phyloP scores from a whole-genome alignment of 1,140 invertebrate species.

The Melanaphis sacchari region DNA sequence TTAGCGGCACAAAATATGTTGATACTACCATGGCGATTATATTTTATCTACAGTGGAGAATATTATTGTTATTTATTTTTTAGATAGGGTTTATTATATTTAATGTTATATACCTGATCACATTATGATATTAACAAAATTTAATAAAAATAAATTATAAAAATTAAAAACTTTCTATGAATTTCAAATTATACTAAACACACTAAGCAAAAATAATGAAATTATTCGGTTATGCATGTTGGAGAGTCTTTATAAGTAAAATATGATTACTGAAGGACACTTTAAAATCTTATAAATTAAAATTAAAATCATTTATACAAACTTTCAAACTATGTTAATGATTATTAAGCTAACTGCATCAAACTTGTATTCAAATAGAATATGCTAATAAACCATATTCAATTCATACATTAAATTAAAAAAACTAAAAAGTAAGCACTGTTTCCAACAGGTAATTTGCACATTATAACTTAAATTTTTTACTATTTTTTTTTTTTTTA shows the following conservation, averaged over 20 bases:
- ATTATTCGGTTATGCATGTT: not conserved
- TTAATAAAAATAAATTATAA: not conserved
- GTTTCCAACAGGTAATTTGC: no score
- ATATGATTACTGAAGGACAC: not conserved
- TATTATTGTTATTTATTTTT: no score
- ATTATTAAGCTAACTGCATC: not conserved
- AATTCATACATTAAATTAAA: not conserved
- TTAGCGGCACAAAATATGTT: not conserved
- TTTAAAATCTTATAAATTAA: not conserved
- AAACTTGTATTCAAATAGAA: not conserved
- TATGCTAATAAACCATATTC: not conserved
- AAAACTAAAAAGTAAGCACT: not conserved
- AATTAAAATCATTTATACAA: not conserved
- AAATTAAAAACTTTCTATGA: not conserved
- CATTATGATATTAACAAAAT: not conserved
- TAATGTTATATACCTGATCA: not conserved
- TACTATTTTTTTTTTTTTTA: no score
- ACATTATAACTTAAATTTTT: no score
- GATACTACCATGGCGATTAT: not conserved
- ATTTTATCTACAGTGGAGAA: not conserved
- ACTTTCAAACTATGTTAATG: no score
- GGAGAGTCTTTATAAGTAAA: not conserved
- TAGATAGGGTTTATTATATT: no score
- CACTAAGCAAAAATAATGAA: not conserved
- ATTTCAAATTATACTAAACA: not conserved